Base-by-base conservation (phyloP, 2,888 invertebrate genomes). In the Cheilosia pagana region DNA sequence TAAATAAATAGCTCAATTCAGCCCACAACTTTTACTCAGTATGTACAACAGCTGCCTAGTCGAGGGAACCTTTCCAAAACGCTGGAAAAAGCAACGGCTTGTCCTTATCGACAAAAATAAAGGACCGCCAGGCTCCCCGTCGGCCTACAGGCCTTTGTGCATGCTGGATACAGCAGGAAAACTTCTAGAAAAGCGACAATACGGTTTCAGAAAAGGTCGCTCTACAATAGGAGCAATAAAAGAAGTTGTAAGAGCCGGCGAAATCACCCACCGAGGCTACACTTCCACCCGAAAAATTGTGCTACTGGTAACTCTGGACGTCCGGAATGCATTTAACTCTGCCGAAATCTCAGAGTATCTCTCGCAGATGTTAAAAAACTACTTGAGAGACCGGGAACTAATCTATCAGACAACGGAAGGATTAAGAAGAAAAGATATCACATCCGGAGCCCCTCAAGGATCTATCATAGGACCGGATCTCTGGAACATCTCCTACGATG, bases 91-190 rank as follows among this genome's bases (percentile, higher is more conserved):
- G n/a, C 55, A 55, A 35, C 28, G 55, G 5, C 28, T 55, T 8
- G 55, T 55, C 4, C 28, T 53, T 31, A 53, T 45, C n/a, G n/a
- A 7, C 19, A 45, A 45, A 19, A 57, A 25, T 25, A 25, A 25
- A 25, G 25, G 25, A 25, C 25, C 25, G 25, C 25, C 25, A 25
- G 25, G 6, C 25, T 25, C 25, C 25, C 25, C 25, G 25, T 25
- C 25, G 5, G 25, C 25, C 25, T 25, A 23, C 3, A 23, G 23
- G 3, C 23, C 23, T 23, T 23, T 23, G 23, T 23, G 23, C 23
- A 23, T 57, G 57, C 57, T 57, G 39, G 39, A 57, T 16, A 57
- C 57, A 3, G 8, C 57, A 8, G 39, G 57, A 8, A 57, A 57
- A 12, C 57, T 57, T 1, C 5, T 62, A 6, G 45, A 48, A 14